Evolutionary conservation across 2,888 invertebrate genomes (phyloP), one percentile per base, ranked within the genome.

Genomic region (Acrobasis suavella): DNA sequence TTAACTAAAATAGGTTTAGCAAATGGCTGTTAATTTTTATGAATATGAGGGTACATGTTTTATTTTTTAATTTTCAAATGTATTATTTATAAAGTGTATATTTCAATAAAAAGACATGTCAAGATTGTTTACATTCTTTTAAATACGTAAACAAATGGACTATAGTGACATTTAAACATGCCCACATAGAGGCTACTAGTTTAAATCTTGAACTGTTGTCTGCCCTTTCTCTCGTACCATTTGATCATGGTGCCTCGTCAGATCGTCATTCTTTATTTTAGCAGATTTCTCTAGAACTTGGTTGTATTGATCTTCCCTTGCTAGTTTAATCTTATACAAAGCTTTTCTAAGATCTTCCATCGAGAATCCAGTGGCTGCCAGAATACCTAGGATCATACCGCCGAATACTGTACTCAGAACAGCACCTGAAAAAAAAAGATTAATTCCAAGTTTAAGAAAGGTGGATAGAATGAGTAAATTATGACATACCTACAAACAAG

Each of bases 291-390:
- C 90, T 16, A 80, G 9, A 1, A 77, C 89, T 75, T 91, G 79
- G 50, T 85, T 77, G 14, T 67, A 80, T 65, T 89, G 83, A 0
- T 87, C 79, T 62, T 76, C 74, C 69, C 92, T 90, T 22, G 81
- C 75, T 72, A 80, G 73, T 69, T 75, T 86, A 12, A 91, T 90
- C 72, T 88, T 90, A 69, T 93, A 90, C 72, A 95, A 93, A 84
- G 94, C 94, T 74, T 91, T 91, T 65, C 94, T 91, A 14, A 95
- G 87, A 64, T 96, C 95, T 50, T 94, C 92, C 94, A 96, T 95
- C 0, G 93, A 85, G 0, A 93, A 76, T 38, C 96, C 96, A 12
- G 93, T 86, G 0, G 93, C 14, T 74, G 93, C 93, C 46, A 96
- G 79, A 15, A 95, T 12, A 2, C 87, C 80, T 62, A 94, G 64